Evolutionary conservation across 1,140 invertebrate species (phyloP).

Genomic region (Galleria mellonella): DNA sequence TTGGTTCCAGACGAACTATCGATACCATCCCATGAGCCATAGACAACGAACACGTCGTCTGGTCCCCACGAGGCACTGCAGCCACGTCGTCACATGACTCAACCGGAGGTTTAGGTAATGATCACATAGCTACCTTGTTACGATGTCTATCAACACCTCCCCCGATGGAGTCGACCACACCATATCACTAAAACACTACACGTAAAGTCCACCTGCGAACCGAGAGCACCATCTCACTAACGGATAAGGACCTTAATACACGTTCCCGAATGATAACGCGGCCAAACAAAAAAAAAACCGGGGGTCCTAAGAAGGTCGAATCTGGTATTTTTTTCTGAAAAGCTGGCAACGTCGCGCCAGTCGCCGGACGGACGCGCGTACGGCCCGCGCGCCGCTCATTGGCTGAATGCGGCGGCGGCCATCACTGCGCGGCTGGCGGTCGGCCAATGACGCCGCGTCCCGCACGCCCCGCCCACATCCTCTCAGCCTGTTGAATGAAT

Average conservation of each 20-base stretch:
- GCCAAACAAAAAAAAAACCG: constrained; percentile 68
- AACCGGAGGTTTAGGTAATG: constrained; percentile 10
- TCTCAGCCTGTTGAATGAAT: constrained; percentile 54
- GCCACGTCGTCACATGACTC: constrained; percentile 20
- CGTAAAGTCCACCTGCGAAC: constrained; percentile 44
- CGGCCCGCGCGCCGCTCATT: constrained; percentile 62
- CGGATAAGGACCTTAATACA: constrained; percentile 52
- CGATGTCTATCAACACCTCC: constrained; percentile 64
- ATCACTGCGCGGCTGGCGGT: constrained; percentile 46
- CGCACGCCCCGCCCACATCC: constrained; percentile 68
- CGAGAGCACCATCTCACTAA: constrained; percentile 49
- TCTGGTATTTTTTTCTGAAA: constrained; percentile 67
- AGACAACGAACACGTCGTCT: constrained; percentile 11
- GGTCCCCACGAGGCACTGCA: constrained; percentile 8
- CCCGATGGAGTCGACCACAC: constrained; percentile 65
- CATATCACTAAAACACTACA: constrained; percentile 64
- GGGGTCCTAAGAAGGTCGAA: constrained; percentile 71
- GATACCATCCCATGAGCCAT: background rate
- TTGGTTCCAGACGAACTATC: no score
- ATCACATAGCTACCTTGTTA: constrained; percentile 53
- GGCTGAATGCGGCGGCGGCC: constrained; percentile 63
- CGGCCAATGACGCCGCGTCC: constrained; percentile 62
- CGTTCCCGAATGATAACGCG: constrained; percentile 68
- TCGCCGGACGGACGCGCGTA: constrained; percentile 65
- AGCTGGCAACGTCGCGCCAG: constrained; percentile 66